Evolutionary conservation across 1,140 invertebrate species (phyloP), one percentile per base, ranked within the genome.

Genomic region (Cecropterus lyciades): DNA sequence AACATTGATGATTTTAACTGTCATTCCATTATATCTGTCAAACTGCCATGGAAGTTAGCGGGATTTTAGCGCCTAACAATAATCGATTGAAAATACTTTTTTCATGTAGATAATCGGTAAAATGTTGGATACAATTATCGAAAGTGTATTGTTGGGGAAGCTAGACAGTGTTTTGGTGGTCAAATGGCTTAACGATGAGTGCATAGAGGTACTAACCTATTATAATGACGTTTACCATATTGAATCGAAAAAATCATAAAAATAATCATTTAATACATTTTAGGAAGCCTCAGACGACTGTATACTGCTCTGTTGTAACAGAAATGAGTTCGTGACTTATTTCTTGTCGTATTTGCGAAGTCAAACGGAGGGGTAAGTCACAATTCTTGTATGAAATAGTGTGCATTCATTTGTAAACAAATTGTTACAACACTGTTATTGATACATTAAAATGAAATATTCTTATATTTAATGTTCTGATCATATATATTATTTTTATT

Each of bases 61-160:
- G 24, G 45, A 17, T 65, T 76, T 81, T 70, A 74, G 72, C 77
- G 77, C 77, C 75, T 73, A 77, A 64, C 30, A 46, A 17, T 30
- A 57, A 76, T 79, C 71, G 74, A 76, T 74, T 67, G 60, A 40
- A 69, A 70, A 72, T 71, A 64, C 72, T 49, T 68, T 76, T 73
- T 72, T 71, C 60, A 70, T 65, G 56, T 74, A 72, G 49, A 52
- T 48, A 62, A 57, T 52, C 40, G 40, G 11, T 43, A 86, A 86
- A 85, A 91, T 88, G 85, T 72, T 83, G 57, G 86, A 83, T 65
- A 81, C 80, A 69, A 83, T 91, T 65, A 85, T 91, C 64, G 83
- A 88, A 80, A 85, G 77, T 84, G 81, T 82, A 45, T 70, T 91
- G 55, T 81, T 65, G 8, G 87, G 82, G 60, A 85, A 88, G 75